Base-by-base conservation (phyloP, 2,113 vertebrate genomes). In the Cyprinodon brontotheroides region DNA sequence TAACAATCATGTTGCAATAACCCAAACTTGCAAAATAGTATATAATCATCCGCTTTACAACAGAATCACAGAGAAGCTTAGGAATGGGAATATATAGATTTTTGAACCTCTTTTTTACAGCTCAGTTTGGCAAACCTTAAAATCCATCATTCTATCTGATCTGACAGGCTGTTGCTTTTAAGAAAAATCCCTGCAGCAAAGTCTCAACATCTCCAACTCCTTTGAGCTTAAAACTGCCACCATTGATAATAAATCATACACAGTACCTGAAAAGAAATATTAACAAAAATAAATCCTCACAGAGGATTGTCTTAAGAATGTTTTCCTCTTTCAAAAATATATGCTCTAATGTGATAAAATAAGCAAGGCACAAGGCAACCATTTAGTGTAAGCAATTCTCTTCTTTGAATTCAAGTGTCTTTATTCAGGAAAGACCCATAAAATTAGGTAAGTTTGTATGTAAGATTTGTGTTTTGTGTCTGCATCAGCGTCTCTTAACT, bases 211-310 rank as follows among this genome's bases (percentile, higher is more conserved):
- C 36, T 65, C 68, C 77, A n/a, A n/a, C 53, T 60, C 37, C 36
- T 67, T 4, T 38, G 66, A 36, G 65, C 22, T 66, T 8, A 47
- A 41, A 41, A 29, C 65, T 41, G 38, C 15, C 38, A 14, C 41
- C 39, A 43, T 20, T 59, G 63, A 48, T 3, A 61, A 66, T 91
- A 84, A 94, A 94, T 96, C 95, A 97, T 96, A 97, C 94, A 97
- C 95, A 97, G 95, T 97, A 96, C 96, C 98, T 97, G 98, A 96
- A n/a, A n/a, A 96, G 96, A 95, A 95, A 94, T 95, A 96, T 96
- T 94, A 94, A 97, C 95, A 96, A 96, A 96, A 94, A 93, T 94
- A 94, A 94, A 90, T 98, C 97, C 97, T 99, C 97, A 99, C 96
- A 97, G 97, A 99, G 97, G 97, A 98, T 94, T 95, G 89, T 79